Conservation (phyloP, 2,113 vertebrate species). For the Climacteris rufus region DNA sequence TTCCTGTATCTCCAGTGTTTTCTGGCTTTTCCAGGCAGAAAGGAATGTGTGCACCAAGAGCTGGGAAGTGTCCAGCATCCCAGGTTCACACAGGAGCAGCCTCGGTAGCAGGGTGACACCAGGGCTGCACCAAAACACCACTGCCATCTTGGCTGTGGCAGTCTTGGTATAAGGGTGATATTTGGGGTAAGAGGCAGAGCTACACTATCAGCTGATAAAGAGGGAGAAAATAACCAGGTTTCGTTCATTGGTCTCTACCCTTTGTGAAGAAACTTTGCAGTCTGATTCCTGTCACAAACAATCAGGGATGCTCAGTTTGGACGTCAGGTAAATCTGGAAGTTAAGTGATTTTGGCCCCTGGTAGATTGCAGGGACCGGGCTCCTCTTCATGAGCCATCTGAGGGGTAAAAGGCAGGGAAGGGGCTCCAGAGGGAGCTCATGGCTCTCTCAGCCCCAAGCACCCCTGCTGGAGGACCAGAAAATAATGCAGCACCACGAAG, state of each 20-base stretch:
- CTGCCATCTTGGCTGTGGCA: neutral
- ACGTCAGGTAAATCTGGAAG: neutral
- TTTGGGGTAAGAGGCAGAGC: neutral
- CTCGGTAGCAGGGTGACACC: neutral
- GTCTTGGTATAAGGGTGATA: neutral
- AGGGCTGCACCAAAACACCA: neutral
- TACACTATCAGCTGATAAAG: accelerated
- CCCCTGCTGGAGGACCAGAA: neutral
- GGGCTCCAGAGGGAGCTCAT: neutral
- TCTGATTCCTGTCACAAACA: neutral
- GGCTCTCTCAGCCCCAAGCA: neutral
- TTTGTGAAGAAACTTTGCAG: neutral
- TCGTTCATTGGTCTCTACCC: neutral
- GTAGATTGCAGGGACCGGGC: neutral
- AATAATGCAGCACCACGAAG: neutral
- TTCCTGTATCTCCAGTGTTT: neutral
- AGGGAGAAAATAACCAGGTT: neutral
- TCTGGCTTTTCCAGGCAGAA: neutral
- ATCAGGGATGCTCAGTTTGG: neutral
- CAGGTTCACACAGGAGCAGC: neutral
- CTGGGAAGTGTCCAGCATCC: neutral
- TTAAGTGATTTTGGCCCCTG: neutral
- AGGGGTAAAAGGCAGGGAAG: neutral
- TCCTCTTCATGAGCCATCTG: accelerated
- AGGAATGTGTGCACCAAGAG: neutral